Evolutionary conservation across 2,113 vertebrate species (phyloP), one percentile per base, ranked within the genome.

Genomic region (Choloepus hoffmanni): DNA sequence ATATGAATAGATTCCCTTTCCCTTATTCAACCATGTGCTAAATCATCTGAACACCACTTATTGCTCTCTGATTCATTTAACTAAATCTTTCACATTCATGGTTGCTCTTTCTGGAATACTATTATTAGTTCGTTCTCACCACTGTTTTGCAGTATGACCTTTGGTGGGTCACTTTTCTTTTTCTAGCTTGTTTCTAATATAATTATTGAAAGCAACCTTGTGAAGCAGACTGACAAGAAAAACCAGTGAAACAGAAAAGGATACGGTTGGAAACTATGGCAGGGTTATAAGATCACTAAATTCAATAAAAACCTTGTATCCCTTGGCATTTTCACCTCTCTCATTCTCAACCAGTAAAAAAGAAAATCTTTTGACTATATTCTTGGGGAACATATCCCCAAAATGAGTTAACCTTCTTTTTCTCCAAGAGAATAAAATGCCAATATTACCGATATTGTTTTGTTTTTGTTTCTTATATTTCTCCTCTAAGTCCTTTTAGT

Each of bases 181-280:
- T 40, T 24, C 7, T 33, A 63, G 58, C 50, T 96, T 85, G 36
- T 72, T 96, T 79, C 58, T 83, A 83, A 33, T 21, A 53, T 62
- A 90, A 79, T 84, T 86, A 48, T 58, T 89, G 19, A 89, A 85
- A 83, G 40, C 26, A 40, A 55, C 45, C 85, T 89, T 78, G 70
- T 94, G 63, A 84, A 48, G 40, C 53, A 77, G 18, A 74, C 45
- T 53, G 58, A 83, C 36, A 14, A 36, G 63, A 94, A 84, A n/a
- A 89, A 1, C 58, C n/a, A 78, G 14, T n/a, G 19, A 93, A 90
- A 2, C 14, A 82, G 63, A 48, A 82, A 90, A 72, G 26, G 14
- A 50, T 77, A 45, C 14, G 5, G 3, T 11, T 48, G 5, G 30
- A 86, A 62, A 63, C 48, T 21, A 45, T 12, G 55, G 26, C 26